Base-by-base conservation (phyloP, 2,113 vertebrate species). In the Clarias magur region DNA sequence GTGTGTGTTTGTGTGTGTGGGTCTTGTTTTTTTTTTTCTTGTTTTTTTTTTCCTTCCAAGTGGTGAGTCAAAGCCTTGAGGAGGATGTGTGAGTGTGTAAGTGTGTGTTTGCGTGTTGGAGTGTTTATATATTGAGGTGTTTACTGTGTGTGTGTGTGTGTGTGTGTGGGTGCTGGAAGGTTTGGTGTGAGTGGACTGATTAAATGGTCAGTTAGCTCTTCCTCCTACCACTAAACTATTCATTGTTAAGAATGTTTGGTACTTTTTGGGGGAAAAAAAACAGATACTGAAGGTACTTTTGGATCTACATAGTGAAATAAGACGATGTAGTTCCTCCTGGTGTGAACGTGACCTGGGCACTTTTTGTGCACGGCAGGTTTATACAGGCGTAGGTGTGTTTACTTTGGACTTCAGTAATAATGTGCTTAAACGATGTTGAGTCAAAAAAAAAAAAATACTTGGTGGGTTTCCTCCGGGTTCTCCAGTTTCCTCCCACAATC, bases 61-160 rank as follows among this genome's bases (percentile, higher is more conserved):
- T 53, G 79, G 87, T 89, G 88, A 85, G 79, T 89, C 88, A 87
- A 62, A 85, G 83, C 70, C 83, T 85, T 63, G 56, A 87, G 83
- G 59, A 38, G 81, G 60, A 54, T 83, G 59, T 23, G 62, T 27
- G 11, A 54, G 27, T 62, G 80, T 60, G 70, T 85, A 34, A 38
- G 53, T 73, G 59, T 79, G 17, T 3, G 34, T 42, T 27, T 19
- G 68, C 79, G 60, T 85, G 73, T 85, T 54, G 73, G 73, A 79
- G 54, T 79, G 67, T 85, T 85, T 85, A 79, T 79, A 65, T 79
- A 27, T 79, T 67, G 27, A 16, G 57, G 15, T 13, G 48, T 76
- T 25, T 54, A 21, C 30, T 25, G 48, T 84, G 25, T 72, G 16
- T 82, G 19, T 53, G 65, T 25, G 48, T 84, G 25, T 72, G 16